Percentiles rank a stretch among this genome's conserved stretches.
Evolutionary conservation across 2,888 invertebrate genomes (phyloP).

Genomic region (Catocala fraxini): DNA sequence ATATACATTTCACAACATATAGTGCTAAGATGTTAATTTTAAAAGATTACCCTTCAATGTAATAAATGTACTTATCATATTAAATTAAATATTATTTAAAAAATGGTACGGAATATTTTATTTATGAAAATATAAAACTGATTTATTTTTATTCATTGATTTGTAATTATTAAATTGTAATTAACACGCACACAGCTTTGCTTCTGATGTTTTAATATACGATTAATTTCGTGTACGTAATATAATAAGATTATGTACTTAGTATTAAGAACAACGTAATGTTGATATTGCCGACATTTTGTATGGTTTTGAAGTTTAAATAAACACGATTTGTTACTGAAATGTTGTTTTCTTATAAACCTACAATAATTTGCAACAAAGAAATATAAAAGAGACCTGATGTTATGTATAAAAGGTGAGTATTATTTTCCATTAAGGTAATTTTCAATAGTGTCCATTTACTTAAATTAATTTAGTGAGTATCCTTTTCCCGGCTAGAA

Average conservation of each 20-base stretch:
- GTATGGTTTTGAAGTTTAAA: slow-evolving; percentile 56
- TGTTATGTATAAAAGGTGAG: too few species aligned
- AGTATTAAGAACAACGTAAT: slow-evolving; percentile 33
- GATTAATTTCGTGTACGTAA: slow-evolving; percentile 33
- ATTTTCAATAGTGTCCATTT: too few species aligned
- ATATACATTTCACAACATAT: too few species aligned
- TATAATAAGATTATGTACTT: slow-evolving; percentile 28
- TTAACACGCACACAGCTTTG: slow-evolving; percentile 50
- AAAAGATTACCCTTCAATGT: too few species aligned
- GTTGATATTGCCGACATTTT: slow-evolving; percentile 42
- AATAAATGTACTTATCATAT: too few species aligned
- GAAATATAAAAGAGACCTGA: too few species aligned
- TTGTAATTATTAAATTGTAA: slow-evolving; percentile 34
- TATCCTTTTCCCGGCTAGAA: too few species aligned
- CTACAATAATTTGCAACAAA: too few species aligned
- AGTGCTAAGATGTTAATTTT: too few species aligned
- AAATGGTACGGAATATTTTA: background rate
- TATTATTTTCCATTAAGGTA: too few species aligned
- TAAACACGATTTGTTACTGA: slow-evolving; percentile 54
- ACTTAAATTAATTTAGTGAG: too few species aligned
- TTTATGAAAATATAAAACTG: background rate
- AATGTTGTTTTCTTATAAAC: slow-evolving; percentile 31
- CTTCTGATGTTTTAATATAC: slow-evolving; percentile 40
- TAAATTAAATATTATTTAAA: background rate
- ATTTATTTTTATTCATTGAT: slow-evolving; percentile 20